Conservation (phyloP, 2,888 invertebrate species). For the Bruchidius siliquastri region DNA sequence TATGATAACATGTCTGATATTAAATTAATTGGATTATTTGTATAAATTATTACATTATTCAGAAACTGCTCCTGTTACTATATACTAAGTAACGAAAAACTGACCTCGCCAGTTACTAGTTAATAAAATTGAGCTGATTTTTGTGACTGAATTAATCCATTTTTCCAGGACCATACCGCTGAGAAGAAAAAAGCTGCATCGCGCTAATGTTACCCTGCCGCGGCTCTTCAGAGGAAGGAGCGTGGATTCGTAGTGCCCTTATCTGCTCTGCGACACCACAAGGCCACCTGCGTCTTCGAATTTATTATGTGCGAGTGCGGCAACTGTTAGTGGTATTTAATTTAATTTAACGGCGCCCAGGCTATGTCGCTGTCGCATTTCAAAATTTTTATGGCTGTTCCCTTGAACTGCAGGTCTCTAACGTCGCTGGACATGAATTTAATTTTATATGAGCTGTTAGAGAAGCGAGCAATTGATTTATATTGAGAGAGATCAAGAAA, state of each 20-base stretch:
- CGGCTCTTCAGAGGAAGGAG: neutral
- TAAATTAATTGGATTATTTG: too few relatives aligned
- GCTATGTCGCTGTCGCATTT: neutral
- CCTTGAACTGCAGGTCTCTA: neutral
- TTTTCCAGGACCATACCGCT: neutral
- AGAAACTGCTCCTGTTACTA: too few relatives aligned
- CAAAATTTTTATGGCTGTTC: neutral
- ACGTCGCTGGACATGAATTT: neutral
- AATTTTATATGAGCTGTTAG: neutral
- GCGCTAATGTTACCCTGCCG: neutral
- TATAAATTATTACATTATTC: too few relatives aligned
- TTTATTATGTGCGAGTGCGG: neutral
- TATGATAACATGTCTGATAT: too few relatives aligned
- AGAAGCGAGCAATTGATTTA: too few relatives aligned
- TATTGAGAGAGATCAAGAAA: too few relatives aligned
- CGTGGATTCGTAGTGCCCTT: neutral
- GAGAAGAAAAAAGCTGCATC: neutral
- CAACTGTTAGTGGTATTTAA: neutral
- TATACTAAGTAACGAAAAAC: too few relatives aligned
- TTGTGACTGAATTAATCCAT: neutral
- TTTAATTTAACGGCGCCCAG: neutral
- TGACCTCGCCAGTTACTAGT: too few relatives aligned
- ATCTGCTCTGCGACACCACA: neutral
- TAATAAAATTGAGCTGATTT: too few relatives aligned
- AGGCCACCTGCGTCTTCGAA: neutral